Evolutionary conservation across 2,113 vertebrate species (phyloP), one percentile per base, ranked within the genome.

Genomic region (Campylorhamphus procurvoides): DNA sequence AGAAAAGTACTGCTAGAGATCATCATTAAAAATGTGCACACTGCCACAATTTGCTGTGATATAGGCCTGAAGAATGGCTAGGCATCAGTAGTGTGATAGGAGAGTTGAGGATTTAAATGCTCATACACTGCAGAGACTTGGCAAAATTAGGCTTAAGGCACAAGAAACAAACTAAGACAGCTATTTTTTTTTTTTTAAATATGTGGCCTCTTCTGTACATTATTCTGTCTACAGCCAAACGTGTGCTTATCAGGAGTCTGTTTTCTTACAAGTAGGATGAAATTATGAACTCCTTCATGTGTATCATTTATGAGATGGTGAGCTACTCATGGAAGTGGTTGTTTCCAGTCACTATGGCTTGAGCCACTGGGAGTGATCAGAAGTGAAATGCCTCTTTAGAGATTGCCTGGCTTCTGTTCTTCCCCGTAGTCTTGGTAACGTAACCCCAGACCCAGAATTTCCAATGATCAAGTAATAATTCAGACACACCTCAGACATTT

Each of bases 361-460:
- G 31, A 84, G 52, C 47, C 50, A 35, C 31, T 40, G 19, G 25
- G 20, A 46, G 19, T 39, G 66, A 62, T 82, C 35, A 63, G 69
- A 75, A 82, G 33, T 92, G 39, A 85, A 93, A 67, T 3, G 33
- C 6, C 19, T 53, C 23, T 82, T 77, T 17, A 42, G 44, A 63
- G 39, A 3, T 31, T 74, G 37, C 24, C 40, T 83, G 28, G 7
- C 20, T 56, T 62, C n/a, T 66, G 20, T 58, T 79, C 33, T 80
- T 86, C n/a, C 25, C 33, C 0, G 0, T 62, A 66, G 28, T 31
- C 35, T 46, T 74, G 50, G 35, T 46, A 39, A 55, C 0, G 0
- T 42, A 74, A 20, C 37, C 24, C 7, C 42, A 84, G 60, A 44
- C 31, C 58, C 49, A 14, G n/a, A 19, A 23, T 77, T 87, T 66